phyloP scores from a whole-genome alignment of 2,888 invertebrate species.

The Galerucella nymphaeae region DNA sequence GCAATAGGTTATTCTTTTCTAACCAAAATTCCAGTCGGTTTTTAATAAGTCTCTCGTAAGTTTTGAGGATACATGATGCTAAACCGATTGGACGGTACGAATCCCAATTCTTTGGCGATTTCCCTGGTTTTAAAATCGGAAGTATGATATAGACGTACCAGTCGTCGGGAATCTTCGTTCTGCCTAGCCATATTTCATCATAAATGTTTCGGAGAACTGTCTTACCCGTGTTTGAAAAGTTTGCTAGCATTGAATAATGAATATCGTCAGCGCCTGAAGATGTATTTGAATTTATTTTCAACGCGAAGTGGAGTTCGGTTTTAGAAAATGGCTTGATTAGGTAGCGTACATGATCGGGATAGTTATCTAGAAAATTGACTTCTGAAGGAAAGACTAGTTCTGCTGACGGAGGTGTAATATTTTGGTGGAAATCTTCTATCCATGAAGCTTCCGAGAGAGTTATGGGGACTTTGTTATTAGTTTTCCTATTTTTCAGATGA shows the following conservation, averaged over 20 bases:
- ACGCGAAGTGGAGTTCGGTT: not conserved
- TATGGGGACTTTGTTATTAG: slow-evolving; percentile 3
- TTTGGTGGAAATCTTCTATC: slow-evolving; percentile 16
- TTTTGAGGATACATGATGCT: too few relatives aligned
- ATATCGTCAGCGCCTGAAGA: too few relatives aligned
- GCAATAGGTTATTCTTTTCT: too few relatives aligned
- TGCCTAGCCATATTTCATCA: too few relatives aligned
- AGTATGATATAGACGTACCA: too few relatives aligned
- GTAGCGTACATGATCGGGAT: not conserved
- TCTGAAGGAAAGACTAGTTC: not conserved
- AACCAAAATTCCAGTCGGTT: too few relatives aligned
- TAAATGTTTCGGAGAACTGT: not conserved
- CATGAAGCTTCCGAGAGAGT: slow-evolving; percentile 14
- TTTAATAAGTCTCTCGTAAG: too few relatives aligned
- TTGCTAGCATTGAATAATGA: not conserved
- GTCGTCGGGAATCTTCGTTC: too few relatives aligned
- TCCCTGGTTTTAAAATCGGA: too few relatives aligned
- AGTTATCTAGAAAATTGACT: not conserved
- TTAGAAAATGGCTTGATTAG: slow-evolving; percentile 1
- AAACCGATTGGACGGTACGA: too few relatives aligned
- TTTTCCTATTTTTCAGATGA: slow-evolving; percentile 21
- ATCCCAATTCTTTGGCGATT: too few relatives aligned
- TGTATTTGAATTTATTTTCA: not conserved
- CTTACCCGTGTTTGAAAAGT: not conserved
- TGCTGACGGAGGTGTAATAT: not conserved